Evolutionary conservation across 2,888 invertebrate species (phyloP), one percentile per base, ranked within the genome.

Genomic region (Lypha dubia): DNA sequence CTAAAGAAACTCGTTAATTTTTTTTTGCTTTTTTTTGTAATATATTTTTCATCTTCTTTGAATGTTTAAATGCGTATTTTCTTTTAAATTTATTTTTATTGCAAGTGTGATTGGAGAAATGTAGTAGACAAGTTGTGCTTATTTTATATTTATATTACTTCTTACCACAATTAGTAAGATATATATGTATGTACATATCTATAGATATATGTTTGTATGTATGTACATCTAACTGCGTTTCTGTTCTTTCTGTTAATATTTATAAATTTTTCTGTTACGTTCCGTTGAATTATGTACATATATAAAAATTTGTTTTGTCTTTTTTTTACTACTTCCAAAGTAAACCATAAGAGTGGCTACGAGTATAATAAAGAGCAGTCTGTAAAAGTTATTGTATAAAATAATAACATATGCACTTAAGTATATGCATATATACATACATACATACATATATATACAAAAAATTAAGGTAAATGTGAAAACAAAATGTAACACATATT

Each of bases 141-240:
- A n/a, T 38, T 32, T 24, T 17, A 7, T 20, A 41, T 35, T 49
- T 65, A n/a, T 46, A 46, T 71, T 49, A 13, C 63, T 56, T 79
- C 46, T 46, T 56, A 77, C 76, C 73, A 77, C 84, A 84, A 84
- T 84, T 68, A 63, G 46, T 76, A 80, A 68, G 38, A 62, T 53
- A 70, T 38, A 38, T 1, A 6, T 9, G 13, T 9, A 6, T 28
- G 28, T 2, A 2, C 28, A 4, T 28, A 28, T 28, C 5, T 28
- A 4, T 5, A 28, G 3, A 28, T 28, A 4, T 28, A 28, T 28
- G 28, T 28, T 28, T 13, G 1, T 13, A 6, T 38, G 38, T 9
- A 5, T n/a, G 38, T 38, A 38, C 44, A 73, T 65, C 71, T 84
- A 74, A 77, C 68, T 77, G 77, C 73, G 73, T 63, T 79, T 68